phyloP scores from a whole-genome alignment of 2,888 invertebrate species.

The Zaprionus bogoriensis region DNA sequence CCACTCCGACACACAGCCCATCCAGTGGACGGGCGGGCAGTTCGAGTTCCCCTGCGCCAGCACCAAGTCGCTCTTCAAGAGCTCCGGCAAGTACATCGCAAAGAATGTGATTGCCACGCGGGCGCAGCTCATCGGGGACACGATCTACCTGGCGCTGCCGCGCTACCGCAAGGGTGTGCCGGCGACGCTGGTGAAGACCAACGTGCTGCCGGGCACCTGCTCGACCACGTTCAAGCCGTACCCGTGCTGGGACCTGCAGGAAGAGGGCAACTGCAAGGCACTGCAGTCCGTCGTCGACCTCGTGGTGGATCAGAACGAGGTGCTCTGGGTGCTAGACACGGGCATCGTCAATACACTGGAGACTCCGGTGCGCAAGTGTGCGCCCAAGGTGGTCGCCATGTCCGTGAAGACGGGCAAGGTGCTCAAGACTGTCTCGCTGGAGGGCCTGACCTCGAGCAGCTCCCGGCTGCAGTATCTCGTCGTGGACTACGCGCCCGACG shows the following conservation, averaged over 20 bases:
- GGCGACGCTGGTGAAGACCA: slow-evolving; percentile 86
- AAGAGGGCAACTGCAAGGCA: slow-evolving; percentile 86
- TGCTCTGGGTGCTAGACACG: slow-evolving; percentile 89
- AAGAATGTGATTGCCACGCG: slow-evolving; percentile 86
- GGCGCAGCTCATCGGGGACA: slow-evolving; percentile 85
- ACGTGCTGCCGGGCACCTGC: slow-evolving; percentile 83
- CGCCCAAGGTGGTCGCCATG: slow-evolving; percentile 88
- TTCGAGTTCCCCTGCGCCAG: slow-evolving; percentile 84
- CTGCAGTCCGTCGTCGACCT: slow-evolving; percentile 89
- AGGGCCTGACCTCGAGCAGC: slow-evolving; percentile 84
- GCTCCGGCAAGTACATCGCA: slow-evolving; percentile 84
- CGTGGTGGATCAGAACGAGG: slow-evolving; percentile 85
- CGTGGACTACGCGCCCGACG: slow-evolving; percentile 86
- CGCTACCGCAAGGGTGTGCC: slow-evolving; percentile 86
- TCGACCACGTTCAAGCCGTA: slow-evolving; percentile 84
- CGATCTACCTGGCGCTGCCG: slow-evolving; percentile 85
- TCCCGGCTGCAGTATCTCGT: slow-evolving; percentile 88
- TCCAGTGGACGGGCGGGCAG: slow-evolving; percentile 83
- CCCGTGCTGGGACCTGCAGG: slow-evolving; percentile 87
- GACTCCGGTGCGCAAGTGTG: slow-evolving; percentile 86
- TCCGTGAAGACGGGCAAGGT: slow-evolving; percentile 85
- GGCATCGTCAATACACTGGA: slow-evolving; percentile 88
- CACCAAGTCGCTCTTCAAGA: slow-evolving; percentile 85
- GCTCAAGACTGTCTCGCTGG: slow-evolving; percentile 86
- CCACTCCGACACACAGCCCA: slow-evolving; percentile 63